Base-by-base conservation (phyloP, 2,797 vertebrate genomes). In the Ptychadena robeensis region DNA sequence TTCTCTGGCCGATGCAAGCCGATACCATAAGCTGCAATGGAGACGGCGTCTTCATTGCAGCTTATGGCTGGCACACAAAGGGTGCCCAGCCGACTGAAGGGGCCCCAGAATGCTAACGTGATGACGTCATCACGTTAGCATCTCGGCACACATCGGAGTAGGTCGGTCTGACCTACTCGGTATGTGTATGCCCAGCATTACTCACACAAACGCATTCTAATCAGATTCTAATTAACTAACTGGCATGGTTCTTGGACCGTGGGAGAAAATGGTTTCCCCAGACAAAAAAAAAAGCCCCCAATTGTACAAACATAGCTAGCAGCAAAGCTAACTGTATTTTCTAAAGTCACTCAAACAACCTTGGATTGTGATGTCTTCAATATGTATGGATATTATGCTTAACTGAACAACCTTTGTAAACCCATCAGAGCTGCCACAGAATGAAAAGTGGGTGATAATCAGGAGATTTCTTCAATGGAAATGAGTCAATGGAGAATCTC, bases 401-500 rank as follows among this genome's bases (percentile, higher is more conserved):
- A 68, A 66, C 32, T 68, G 53, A 69, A 15, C 64, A 68, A 31
- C 30, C 48, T 68, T 69, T 68, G 44, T 79, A 35, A 78, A 69
- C 37, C 30, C 65, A 27, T 79, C 65, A 69, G 32, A 68, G 76
- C 44, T 69, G 28, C 27, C 32, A 69, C 67, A 27, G 30, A 32
- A 69, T 69, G 63, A 73, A 73, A 8, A n/a, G 37, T 22, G 22
- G 30, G 27, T 35, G 28, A 72, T 72, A 73, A 72, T 64, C 22
- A 73, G 53, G 27, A 59, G 10, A 59, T 31, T 3, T 22, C 37
- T 28, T 81, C 69, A 73, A 48, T 72, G 40, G 69, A 65, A 69
- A 81, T 72, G 69, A 31, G 25, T 81, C 57, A 81, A 81, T 73
- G 44, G 59, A 64, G 69, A 63, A 37, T 44, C 63, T 65, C 53